phyloP scores from a whole-genome alignment of 2,113 vertebrate genomes.

The Athene cunicularia region DNA sequence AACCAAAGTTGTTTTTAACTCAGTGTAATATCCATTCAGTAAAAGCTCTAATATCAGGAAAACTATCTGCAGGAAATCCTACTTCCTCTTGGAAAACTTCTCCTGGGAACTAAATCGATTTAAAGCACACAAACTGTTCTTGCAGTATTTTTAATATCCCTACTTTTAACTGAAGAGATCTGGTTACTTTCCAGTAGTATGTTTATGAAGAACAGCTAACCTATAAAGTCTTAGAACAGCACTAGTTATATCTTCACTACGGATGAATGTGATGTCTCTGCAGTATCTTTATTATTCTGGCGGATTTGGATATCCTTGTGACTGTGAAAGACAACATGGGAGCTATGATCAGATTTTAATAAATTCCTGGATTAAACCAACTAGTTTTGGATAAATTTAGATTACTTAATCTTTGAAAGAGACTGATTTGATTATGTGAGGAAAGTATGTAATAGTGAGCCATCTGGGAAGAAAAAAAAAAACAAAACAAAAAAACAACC shows the following conservation, averaged over 20 bases:
- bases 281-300: background rate
- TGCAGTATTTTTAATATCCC: background rate
- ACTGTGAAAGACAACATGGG: background rate
- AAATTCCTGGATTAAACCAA: background rate
- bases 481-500: no score
- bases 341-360: background rate
- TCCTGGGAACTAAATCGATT: background rate
- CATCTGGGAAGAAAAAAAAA: background rate
- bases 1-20: background rate
- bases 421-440: background rate
- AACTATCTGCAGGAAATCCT: background rate
- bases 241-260: background rate
- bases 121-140: background rate
- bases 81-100: background rate
- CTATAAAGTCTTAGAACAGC: background rate
- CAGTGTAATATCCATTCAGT: background rate
- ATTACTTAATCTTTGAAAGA: background rate
- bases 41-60: background rate
- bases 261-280: background rate
- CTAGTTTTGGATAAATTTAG: no score
- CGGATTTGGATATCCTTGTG: background rate
- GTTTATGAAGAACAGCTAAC: background rate
- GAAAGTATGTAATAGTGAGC: background rate
- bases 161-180: background rate
- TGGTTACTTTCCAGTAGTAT: background rate